Percentiles rank a stretch among this genome's conserved stretches.
Evolutionary conservation across 2,113 vertebrate genomes (phyloP).

Genomic region (Caranx melampygus): DNA sequence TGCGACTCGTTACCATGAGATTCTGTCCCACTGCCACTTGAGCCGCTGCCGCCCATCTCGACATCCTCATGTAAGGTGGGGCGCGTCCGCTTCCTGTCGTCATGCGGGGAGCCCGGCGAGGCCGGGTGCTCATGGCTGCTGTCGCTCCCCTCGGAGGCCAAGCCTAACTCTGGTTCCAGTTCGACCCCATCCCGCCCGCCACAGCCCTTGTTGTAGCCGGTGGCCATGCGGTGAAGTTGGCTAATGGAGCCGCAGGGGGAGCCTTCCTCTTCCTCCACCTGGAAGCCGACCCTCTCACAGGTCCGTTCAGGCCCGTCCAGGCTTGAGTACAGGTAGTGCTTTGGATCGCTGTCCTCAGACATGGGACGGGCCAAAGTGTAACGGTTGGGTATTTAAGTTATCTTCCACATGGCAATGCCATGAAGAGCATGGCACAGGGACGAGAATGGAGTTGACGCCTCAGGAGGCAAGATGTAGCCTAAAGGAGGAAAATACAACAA

Average conservation of each 20-base stretch:
- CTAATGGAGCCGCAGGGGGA: slow-evolving; percentile 52
- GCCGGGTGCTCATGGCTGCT: slow-evolving; percentile 76
- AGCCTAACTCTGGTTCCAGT: slow-evolving; percentile 61
- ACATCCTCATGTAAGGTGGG: slow-evolving; percentile 86
- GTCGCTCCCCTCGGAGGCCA: slow-evolving; percentile 83
- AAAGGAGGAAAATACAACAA: slow-evolving; percentile 41
- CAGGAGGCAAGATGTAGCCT: slow-evolving; percentile 23
- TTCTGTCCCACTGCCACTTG: slow-evolving; percentile 88
- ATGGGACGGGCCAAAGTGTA: slow-evolving; percentile 51
- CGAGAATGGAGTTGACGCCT: slow-evolving; percentile 14
- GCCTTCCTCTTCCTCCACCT: slow-evolving; percentile 48
- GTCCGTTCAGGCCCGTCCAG: slow-evolving; percentile 61
- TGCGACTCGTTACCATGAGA: slow-evolving; percentile 87
- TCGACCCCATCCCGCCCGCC: slow-evolving; percentile 50
- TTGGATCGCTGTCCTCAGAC: slow-evolving; percentile 72
- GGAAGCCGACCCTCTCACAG: slow-evolving; percentile 53
- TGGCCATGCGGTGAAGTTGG: slow-evolving; percentile 81
- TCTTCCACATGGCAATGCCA: slow-evolving; percentile 48
- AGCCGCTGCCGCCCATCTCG: slow-evolving; percentile 89
- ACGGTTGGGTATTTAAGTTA: slow-evolving; percentile 31
- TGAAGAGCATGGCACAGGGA: neutral
- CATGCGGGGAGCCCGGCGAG: slow-evolving; percentile 48
- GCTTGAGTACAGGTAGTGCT: slow-evolving; percentile 74
- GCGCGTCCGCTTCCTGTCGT: slow-evolving; percentile 69
- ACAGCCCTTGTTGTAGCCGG: slow-evolving; percentile 57